Conservation (phyloP, 2,797 vertebrate genomes). For the Periophthalmus magnuspinnatus region DNA sequence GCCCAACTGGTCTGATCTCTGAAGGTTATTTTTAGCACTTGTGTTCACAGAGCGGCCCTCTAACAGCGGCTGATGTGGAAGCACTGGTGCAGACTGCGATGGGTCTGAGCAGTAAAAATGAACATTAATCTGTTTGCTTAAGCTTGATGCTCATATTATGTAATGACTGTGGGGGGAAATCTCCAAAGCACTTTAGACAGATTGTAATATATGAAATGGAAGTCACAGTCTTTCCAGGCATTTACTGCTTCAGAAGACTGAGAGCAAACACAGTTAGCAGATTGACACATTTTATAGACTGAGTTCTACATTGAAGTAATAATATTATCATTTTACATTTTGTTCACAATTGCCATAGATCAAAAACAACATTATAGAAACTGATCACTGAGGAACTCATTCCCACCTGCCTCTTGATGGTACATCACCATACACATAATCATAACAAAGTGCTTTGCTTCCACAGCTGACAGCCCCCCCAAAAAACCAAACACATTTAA, state of each 20-base stretch:
- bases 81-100: constrained; percentile 38
- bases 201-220: constrained; percentile 38
- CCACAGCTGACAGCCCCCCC: no score
- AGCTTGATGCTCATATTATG: constrained; percentile 42
- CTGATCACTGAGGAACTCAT: no score
- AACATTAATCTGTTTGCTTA: constrained; percentile 57
- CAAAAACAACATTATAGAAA: no score
- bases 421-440: no score
- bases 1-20: neutral
- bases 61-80: constrained; percentile 32
- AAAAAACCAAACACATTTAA: no score
- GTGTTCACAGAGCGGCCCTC: constrained; percentile 23
- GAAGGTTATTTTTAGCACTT: constrained; percentile 21
- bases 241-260: no score
- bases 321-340: neutral
- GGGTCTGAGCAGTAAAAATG: constrained; percentile 39
- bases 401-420: no score
- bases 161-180: constrained; percentile 40
- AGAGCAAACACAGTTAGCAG: no score
- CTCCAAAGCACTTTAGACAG: constrained; percentile 25
- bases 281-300: no score
- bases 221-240: constrained; percentile 6
- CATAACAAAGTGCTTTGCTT: no score
- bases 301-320: no score
- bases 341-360: neutral